Evolutionary conservation across 1,140 invertebrate genomes (phyloP).

Genomic region (Pissodes strobi): DNA sequence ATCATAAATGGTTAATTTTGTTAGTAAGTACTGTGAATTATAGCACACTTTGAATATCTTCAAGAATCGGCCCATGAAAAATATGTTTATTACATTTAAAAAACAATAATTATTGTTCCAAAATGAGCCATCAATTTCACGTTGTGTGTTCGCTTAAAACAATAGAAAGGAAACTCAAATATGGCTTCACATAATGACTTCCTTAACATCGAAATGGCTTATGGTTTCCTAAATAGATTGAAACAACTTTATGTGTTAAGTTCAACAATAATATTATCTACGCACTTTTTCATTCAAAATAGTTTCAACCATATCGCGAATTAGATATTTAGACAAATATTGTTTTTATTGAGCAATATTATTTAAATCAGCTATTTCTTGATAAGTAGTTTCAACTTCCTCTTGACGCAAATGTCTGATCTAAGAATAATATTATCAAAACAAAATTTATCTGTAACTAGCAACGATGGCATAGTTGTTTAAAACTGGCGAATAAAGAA

Average conservation of each 20-base stretch:
- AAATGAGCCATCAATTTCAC: background rate
- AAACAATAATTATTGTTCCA: background rate
- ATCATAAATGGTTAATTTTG: too few relatives aligned
- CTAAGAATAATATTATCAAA: background rate
- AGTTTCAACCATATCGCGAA: too few relatives aligned
- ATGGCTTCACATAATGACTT: slow-evolving; percentile 16
- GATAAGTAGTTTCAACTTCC: slow-evolving; percentile 7
- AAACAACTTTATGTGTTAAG: background rate
- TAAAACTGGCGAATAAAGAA: too few relatives aligned
- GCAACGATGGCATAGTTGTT: too few relatives aligned
- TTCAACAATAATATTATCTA: background rate
- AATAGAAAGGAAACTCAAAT: slow-evolving; percentile 20
- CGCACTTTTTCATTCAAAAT: too few relatives aligned
- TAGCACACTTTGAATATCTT: too few relatives aligned
- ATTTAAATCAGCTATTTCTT: too few relatives aligned
- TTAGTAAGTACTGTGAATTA: too few relatives aligned
- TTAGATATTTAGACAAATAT: slow-evolving; percentile 15
- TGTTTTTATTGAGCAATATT: slow-evolving; percentile 1
- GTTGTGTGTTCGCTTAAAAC: background rate
- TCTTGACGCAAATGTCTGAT: background rate
- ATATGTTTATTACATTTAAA: too few relatives aligned
- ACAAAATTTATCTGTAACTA: too few relatives aligned
- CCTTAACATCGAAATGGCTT: slow-evolving; percentile 4
- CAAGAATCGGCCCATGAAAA: too few relatives aligned
- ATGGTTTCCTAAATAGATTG: slow-evolving; percentile 18